Evolutionary conservation across 2,113 vertebrate species (phyloP), one percentile per base, ranked within the genome.

Genomic region (Triplophysa tibetana): DNA sequence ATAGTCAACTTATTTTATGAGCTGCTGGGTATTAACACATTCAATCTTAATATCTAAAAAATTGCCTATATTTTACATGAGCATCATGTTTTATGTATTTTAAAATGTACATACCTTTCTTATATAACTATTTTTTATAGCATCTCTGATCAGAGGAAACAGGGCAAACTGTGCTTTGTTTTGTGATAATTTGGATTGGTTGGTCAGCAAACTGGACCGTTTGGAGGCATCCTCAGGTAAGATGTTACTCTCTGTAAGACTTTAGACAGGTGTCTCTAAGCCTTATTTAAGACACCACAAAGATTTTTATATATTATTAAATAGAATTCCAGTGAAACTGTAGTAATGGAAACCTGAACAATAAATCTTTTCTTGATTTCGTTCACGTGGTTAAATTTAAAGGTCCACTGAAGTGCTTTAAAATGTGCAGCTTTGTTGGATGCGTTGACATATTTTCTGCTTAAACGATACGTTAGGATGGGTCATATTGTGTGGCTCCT

Each of bases 191-290:
- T 89, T 98, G 45, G 96, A 98, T 84, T 98, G 96, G 96, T 89
- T 98, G 84, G 95, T 98, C 88, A 98, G 96, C 88, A 98, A 98
- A 87, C 84, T 98, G 88, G 96, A 98, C 82, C 93, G 96, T 14
- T 87, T 98, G 85, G 96, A 98, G 84, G 96, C 96, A 24, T 97
- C 96, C 1, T 98, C 96, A 85, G 96, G 96, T 97, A 91, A 3
- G 9, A 61, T 0, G 19, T 13, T 10, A 54, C 17, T 0, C 8
- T 38, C 29, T 29, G 16, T 52, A 19, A 52, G 24, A 26, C 14
- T 24, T 9, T 16, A 19, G 24, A 70, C 3, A 52, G 23, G 52
- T 8, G 1, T 3, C 6, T 4, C 1, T 50, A 24, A 16, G 41
- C 16, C 48, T 24, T 0, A 50, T 70, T 54, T 70, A 10, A 50